Conservation (phyloP, 2,113 vertebrate genomes). For the Hassar affinis region DNA sequence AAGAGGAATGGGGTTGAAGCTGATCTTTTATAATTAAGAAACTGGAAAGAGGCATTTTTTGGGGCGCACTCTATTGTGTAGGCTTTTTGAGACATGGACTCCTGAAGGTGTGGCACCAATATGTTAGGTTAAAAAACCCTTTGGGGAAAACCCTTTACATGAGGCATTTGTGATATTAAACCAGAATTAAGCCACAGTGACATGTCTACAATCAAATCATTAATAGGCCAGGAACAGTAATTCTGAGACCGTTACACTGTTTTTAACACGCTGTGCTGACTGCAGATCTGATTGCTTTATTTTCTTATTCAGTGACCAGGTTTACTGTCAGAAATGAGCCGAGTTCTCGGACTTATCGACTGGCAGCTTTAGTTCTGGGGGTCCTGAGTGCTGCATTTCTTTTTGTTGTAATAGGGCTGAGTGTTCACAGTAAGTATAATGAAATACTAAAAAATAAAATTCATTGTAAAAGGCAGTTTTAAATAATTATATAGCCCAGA, state of each 20-base stretch:
- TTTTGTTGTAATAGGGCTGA: slow-evolving; percentile 54
- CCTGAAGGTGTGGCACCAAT: no score
- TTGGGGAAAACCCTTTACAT: no score
- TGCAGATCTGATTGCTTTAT: background rate
- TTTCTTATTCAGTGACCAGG: slow-evolving; percentile 22
- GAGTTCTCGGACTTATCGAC: slow-evolving; percentile 27
- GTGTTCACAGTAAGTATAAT: slow-evolving; percentile 63
- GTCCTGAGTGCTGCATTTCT: slow-evolving; percentile 61
- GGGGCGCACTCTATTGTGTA: no score
- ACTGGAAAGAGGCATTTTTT: no score
- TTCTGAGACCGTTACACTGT: background rate
- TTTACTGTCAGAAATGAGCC: slow-evolving; percentile 31
- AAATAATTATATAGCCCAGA: background rate
- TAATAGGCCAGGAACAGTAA: no score
- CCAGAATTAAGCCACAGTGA: no score
- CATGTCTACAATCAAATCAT: no score
- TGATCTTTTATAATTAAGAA: no score
- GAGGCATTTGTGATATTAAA: no score
- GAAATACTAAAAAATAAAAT: background rate
- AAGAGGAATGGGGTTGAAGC: no score
- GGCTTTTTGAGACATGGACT: no score
- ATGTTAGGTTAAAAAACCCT: no score
- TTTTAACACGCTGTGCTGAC: background rate
- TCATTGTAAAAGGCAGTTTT: background rate
- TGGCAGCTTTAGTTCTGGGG: slow-evolving; percentile 56